These are phyloP conservation scores for Ganaspis sp. DNA, from an alignment of 1,140 invertebrate genomes.

Conservation along the genomic window DNA sequence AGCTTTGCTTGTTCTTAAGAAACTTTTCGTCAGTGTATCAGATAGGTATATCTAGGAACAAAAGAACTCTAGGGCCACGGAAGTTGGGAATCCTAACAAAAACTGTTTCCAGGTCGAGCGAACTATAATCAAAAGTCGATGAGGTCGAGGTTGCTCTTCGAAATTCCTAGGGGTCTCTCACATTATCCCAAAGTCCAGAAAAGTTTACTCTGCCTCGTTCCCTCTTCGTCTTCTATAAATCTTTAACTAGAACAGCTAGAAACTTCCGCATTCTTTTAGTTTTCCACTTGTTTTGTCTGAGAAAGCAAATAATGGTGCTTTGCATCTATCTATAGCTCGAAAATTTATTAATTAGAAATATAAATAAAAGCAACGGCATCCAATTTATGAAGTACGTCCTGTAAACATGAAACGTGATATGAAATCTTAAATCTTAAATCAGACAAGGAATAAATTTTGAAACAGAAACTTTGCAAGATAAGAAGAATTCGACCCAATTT, in stretches of 20 bases:
- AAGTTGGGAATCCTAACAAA: slow-evolving; percentile 28
- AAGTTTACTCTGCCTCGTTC: slow-evolving; percentile 5
- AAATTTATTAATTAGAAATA: too few relatives aligned
- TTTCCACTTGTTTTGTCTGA: background rate
- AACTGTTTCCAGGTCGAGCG: slow-evolving; percentile 28
- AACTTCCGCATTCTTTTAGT: slow-evolving; percentile 5
- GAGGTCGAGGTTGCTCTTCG: slow-evolving; percentile 22
- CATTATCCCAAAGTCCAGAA: slow-evolving; percentile 18
- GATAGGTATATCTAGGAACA: background rate
- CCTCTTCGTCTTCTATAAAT: slow-evolving; percentile 3
- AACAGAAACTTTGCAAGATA: background rate
- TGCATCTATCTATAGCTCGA: background rate
- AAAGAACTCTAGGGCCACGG: slow-evolving; percentile 10
- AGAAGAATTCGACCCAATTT: background rate
- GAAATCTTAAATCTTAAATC: background rate
- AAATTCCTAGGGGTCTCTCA: slow-evolving; percentile 16
- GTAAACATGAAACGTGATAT: background rate
- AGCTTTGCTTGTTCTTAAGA: too few relatives aligned
- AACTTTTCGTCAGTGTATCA: slow-evolving; percentile 17
- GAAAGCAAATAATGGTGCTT: background rate
- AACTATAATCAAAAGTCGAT: slow-evolving; percentile 30
- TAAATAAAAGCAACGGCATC: too few relatives aligned
- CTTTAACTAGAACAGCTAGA: background rate
- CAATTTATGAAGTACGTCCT: too few relatives aligned
- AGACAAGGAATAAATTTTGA: background rate